A percentile compares a stretch with the other conserved stretches of the same genome.
phyloP scores from a whole-genome alignment of 1,140 invertebrate genomes.

The Drosophila ficusphila region DNA sequence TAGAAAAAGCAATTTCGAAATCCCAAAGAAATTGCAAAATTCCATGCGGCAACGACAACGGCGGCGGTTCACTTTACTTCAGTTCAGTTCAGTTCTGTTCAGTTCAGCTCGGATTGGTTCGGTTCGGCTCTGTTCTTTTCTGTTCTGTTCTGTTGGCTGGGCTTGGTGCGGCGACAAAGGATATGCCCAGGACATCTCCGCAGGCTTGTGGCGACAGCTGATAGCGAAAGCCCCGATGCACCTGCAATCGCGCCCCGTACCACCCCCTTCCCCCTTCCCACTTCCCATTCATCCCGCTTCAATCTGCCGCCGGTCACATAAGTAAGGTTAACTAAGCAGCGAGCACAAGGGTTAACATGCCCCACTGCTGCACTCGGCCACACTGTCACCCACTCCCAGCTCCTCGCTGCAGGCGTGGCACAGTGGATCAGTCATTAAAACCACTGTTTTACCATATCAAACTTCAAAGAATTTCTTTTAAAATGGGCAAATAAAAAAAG shows the following conservation, averaged over 20 bases:
- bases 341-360: slow-evolving; percentile 61
- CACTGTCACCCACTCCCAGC: slow-evolving; percentile 18
- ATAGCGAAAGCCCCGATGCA: slow-evolving; percentile 52
- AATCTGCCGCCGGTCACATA: slow-evolving; percentile 46
- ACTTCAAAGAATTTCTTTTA: no score
- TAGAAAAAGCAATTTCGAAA: slow-evolving; percentile 82
- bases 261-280: neutral
- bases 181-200: slow-evolving; percentile 40
- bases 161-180: slow-evolving; percentile 37
- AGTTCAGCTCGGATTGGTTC: slow-evolving; percentile 19
- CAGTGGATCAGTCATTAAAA: slow-evolving; percentile 22
- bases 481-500: no score
- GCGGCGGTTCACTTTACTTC: slow-evolving; percentile 33
- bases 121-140: slow-evolving; percentile 15
- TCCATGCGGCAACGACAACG: slow-evolving; percentile 63
- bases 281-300: slow-evolving; percentile 2
- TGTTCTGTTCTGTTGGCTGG: slow-evolving; percentile 4
- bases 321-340: slow-evolving; percentile 72
- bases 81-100: slow-evolving; percentile 20
- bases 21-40: slow-evolving; percentile 83
- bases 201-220: slow-evolving; percentile 49
- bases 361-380: neutral
- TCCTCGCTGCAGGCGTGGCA: slow-evolving; percentile 1
- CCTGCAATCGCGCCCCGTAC: slow-evolving; percentile 19
- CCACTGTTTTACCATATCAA: no score